phyloP scores from a whole-genome alignment of 2,113 vertebrate species.

The Rhinoptilus africanus region DNA sequence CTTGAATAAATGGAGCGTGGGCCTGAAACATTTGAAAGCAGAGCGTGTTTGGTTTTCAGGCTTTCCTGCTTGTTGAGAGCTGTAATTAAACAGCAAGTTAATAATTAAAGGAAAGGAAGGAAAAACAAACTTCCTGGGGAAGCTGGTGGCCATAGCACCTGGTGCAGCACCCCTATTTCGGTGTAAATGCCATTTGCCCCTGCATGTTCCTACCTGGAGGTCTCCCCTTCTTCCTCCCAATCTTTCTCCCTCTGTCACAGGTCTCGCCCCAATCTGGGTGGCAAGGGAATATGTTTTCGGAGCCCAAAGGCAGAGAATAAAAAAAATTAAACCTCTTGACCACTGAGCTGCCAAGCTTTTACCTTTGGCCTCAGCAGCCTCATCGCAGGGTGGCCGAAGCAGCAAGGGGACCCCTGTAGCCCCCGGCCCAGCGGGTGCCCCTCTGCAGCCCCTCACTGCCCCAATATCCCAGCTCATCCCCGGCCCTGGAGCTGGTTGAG shows the following conservation, averaged over 20 bases:
- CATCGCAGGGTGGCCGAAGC: fast-evolving
- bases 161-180: fast-evolving
- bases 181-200: fast-evolving
- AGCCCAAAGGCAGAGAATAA: background rate
- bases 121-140: background rate
- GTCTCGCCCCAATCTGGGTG: fast-evolving
- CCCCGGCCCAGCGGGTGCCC: fast-evolving
- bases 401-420: background rate
- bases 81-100: background rate
- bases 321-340: background rate
- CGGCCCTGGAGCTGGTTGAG: fast-evolving
- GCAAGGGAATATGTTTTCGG: background rate
- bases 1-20: background rate
- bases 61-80: background rate
- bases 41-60: background rate
- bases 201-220: fast-evolving
- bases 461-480: background rate
- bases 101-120: background rate
- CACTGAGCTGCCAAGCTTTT: background rate
- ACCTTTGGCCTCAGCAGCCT: background rate
- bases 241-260: background rate
- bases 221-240: background rate
- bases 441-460: background rate
- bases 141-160: background rate
- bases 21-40: background rate